Conservation (phyloP, 2,113 vertebrate species). For the Cygnus atratus region DNA sequence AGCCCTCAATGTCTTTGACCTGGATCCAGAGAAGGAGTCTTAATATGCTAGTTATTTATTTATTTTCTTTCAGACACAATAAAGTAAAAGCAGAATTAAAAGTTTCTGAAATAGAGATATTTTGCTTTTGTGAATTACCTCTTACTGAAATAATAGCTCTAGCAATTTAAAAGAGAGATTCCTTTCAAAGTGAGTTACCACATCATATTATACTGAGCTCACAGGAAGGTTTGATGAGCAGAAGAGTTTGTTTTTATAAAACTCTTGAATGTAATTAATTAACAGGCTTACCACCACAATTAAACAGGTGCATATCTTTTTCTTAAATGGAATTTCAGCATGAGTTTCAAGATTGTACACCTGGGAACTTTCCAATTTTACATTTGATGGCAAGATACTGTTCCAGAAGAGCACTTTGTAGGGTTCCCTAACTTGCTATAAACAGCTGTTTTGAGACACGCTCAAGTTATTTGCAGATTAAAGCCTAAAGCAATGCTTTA, state of each 20-base stretch:
- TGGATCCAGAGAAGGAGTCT: neutral
- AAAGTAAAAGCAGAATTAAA: neutral
- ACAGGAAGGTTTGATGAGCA: constrained; percentile 61
- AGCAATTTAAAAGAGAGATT: constrained; percentile 44
- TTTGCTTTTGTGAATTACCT: constrained; percentile 35
- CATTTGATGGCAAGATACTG: neutral
- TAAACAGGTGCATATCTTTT: constrained; percentile 34
- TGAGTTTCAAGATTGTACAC: neutral
- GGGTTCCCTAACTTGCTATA: neutral
- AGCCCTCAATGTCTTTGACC: neutral
- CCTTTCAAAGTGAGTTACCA: constrained; percentile 42
- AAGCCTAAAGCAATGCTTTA: neutral
- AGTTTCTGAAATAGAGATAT: constrained; percentile 17
- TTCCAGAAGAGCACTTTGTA: neutral
- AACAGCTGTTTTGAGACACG: constrained; percentile 24
- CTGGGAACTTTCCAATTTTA: constrained; percentile 21
- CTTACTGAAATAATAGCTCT: constrained; percentile 41
- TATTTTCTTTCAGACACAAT: neutral
- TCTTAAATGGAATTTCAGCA: neutral
- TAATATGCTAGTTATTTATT: neutral
- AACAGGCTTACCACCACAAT: constrained; percentile 25
- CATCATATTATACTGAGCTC: constrained; percentile 13
- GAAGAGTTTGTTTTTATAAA: constrained; percentile 59
- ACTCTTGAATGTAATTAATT: constrained; percentile 65
- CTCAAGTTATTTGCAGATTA: constrained; percentile 39